phyloP scores from a whole-genome alignment of 2,113 vertebrate species.

The Thalassarche chlororhynchos region DNA sequence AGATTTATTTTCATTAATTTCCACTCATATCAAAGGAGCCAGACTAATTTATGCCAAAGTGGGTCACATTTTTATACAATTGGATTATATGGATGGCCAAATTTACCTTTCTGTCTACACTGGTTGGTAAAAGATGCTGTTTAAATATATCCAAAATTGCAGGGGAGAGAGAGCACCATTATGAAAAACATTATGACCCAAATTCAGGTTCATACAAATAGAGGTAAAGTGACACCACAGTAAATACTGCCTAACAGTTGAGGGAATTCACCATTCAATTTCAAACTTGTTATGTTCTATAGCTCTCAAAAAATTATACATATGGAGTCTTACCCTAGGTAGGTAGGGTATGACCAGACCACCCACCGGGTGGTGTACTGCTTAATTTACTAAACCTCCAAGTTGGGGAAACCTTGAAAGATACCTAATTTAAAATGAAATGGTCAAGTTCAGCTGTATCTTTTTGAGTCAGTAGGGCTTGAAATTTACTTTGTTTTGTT shows the following conservation, averaged over 20 bases:
- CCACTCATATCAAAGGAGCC: neutral
- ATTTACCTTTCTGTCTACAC: neutral
- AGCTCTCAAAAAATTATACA: neutral
- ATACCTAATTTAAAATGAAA: neutral
- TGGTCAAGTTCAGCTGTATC: neutral
- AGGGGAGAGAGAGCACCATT: neutral
- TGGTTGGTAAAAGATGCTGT: neutral
- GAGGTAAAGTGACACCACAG: neutral
- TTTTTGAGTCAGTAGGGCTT: neutral
- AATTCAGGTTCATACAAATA: neutral
- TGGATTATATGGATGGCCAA: neutral
- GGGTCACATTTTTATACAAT: neutral
- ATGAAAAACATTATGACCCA: neutral
- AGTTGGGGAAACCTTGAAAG: neutral
- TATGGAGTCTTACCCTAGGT: accelerated
- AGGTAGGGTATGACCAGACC: too few relatives aligned
- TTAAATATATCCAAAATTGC: neutral
- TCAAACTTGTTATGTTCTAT: neutral
- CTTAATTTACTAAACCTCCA: neutral
- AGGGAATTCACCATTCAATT: neutral
- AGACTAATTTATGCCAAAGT: neutral
- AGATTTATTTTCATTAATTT: neutral
- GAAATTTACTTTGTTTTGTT: neutral
- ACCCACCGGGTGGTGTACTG: neutral
- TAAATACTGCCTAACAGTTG: neutral